Percentiles rank a stretch among this genome's conserved stretches.
phyloP scores from a whole-genome alignment of 1,140 invertebrate genomes.

The Homarus americanus region DNA sequence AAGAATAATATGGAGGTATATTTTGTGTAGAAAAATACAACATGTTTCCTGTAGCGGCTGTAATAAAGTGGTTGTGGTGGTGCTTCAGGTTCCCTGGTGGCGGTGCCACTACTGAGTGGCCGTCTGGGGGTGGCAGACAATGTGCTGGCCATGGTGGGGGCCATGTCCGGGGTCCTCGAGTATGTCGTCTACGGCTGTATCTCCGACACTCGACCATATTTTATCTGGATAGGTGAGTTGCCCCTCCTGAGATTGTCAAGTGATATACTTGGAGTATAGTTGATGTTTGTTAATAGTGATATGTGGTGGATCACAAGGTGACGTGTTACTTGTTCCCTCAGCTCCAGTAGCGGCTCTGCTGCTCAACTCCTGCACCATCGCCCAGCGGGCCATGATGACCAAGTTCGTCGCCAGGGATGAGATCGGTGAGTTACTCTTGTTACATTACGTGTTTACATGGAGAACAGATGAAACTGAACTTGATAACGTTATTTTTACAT shows the following conservation, averaged over 20 bases:
- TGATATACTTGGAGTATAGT: not conserved
- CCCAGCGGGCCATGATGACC: conserved; percentile 61
- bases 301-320: not conserved
- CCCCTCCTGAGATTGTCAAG: not conserved
- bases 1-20: too few relatives aligned
- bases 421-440: conserved; percentile 34
- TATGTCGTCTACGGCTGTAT: conserved; percentile 46
- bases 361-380: conserved; percentile 59
- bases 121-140: conserved; percentile 52
- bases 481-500: too few relatives aligned
- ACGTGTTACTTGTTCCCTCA: conserved; percentile 11
- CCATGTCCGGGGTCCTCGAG: conserved; percentile 47
- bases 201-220: conserved; percentile 19
- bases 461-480: not conserved
- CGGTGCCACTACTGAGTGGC: conserved; percentile 56
- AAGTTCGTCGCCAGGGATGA: conserved; percentile 58
- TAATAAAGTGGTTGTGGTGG: not conserved
- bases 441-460: not conserved
- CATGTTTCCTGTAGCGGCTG: too few relatives aligned
- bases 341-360: conserved; percentile 46
- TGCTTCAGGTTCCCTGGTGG: conserved; percentile 42
- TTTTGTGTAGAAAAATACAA: too few relatives aligned
- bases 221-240: conserved; percentile 59
- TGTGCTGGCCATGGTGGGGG: conserved; percentile 57
- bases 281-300: not conserved